These are phyloP conservation scores for Cetoscarus ocellatus DNA, from an alignment of 2,797 vertebrate genomes.

Conservation along the genomic window DNA sequence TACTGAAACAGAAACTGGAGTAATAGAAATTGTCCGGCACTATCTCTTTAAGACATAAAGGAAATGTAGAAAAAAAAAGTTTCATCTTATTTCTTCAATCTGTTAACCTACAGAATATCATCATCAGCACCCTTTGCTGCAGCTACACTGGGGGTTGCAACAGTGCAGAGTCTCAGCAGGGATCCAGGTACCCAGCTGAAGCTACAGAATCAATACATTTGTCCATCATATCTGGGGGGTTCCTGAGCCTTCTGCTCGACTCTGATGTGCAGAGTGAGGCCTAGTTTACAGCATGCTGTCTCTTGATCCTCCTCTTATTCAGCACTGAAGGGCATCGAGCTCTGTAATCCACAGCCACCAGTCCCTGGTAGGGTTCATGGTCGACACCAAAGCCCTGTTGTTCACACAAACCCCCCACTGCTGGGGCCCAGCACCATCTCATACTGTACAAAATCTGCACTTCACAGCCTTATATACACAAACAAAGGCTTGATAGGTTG, in stretches of 20 bases:
- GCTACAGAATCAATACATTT: slow-evolving; percentile 59
- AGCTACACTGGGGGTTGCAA: slow-evolving; percentile 31
- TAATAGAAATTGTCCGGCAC: no score
- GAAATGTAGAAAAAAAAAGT: no score
- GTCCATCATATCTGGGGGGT: slow-evolving; percentile 45
- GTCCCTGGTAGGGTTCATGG: slow-evolving; percentile 60
- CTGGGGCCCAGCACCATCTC: slow-evolving; percentile 4
- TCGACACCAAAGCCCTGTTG: slow-evolving; percentile 57
- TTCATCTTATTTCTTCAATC: not conserved
- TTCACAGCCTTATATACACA: no score
- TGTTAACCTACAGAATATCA: slow-evolving; percentile 4
- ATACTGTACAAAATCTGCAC: slow-evolving; percentile 32
- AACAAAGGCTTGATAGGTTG: no score
- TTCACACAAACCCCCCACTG: slow-evolving; percentile 40
- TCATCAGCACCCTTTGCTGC: slow-evolving; percentile 30
- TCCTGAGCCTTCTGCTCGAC: slow-evolving; percentile 42
- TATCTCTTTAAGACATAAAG: no score
- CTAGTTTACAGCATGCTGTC: slow-evolving; percentile 57
- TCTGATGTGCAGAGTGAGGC: slow-evolving; percentile 59
- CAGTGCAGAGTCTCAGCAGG: slow-evolving; percentile 20
- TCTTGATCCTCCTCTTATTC: slow-evolving; percentile 74
- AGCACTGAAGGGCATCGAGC: slow-evolving; percentile 63
- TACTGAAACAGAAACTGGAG: no score
- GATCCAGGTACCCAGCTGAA: slow-evolving; percentile 48
- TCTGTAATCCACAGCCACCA: slow-evolving; percentile 62